phyloP scores from a whole-genome alignment of 2,797 vertebrate genomes.

The Ctenosaura bakeri region DNA sequence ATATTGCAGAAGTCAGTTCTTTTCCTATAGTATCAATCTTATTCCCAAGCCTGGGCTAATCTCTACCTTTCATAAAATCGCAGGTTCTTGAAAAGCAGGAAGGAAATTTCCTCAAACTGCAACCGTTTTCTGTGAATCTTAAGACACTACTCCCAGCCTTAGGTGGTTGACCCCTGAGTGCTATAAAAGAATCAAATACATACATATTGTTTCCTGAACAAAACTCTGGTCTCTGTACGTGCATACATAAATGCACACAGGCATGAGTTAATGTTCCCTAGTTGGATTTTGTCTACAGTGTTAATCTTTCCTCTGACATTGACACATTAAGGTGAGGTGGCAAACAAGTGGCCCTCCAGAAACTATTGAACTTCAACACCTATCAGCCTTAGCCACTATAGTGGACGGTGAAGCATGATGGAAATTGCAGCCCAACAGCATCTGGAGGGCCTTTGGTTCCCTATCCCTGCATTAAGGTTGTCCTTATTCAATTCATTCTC shows the following conservation, averaged over 20 bases:
- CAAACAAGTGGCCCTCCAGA: not conserved
- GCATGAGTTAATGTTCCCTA: not conserved
- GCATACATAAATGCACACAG: not conserved
- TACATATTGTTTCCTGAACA: not conserved
- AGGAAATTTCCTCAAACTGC: not conserved
- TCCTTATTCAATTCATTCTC: not conserved
- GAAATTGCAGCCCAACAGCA: not conserved
- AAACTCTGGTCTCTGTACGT: not conserved
- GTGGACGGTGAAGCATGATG: not conserved
- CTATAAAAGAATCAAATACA: constrained; percentile 4
- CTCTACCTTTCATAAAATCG: not conserved
- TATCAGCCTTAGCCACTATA: not conserved
- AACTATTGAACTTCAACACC: not conserved
- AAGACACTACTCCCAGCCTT: not conserved
- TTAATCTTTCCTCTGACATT: not conserved
- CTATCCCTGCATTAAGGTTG: not conserved
- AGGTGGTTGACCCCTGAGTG: not conserved
- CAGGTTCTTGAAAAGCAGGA: not conserved
- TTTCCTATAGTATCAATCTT: not conserved
- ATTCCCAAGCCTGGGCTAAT: not conserved
- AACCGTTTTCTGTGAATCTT: not conserved
- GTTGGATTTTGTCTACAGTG: not conserved
- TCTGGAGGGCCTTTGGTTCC: not conserved
- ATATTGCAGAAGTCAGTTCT: not conserved
- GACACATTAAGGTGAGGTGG: not conserved